These are phyloP conservation scores for Paramisgurnus dabryanus DNA, from an alignment of 2,113 vertebrate genomes.

Conservation along the genomic window DNA sequence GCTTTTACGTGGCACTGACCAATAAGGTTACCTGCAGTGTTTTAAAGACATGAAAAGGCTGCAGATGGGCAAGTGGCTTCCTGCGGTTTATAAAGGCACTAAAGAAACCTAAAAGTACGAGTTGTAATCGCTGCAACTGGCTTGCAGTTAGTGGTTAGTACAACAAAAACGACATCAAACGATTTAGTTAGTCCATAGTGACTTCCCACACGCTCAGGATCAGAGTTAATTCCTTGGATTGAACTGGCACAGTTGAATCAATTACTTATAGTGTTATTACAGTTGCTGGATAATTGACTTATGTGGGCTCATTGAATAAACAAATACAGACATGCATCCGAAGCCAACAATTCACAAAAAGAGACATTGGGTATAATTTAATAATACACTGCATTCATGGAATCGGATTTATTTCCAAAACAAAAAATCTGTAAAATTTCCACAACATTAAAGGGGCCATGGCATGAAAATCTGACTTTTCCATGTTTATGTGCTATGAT, in stretches of 20 bases:
- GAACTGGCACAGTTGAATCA: conserved; percentile 1
- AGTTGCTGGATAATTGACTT: background rate
- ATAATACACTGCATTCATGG: no score
- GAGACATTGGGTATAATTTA: background rate
- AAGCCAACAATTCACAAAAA: background rate
- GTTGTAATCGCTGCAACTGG: conserved; percentile 25
- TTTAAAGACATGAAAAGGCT: conserved; percentile 35
- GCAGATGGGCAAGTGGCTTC: conserved; percentile 23
- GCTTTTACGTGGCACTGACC: conserved; percentile 18
- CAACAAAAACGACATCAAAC: background rate
- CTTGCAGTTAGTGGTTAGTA: background rate
- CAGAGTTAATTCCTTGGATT: background rate
- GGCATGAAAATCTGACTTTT: no score
- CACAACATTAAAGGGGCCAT: no score
- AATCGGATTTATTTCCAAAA: no score
- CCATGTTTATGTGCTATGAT: no score
- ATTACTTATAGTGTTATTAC: background rate
- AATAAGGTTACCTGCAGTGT: conserved; percentile 11
- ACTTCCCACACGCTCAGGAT: background rate
- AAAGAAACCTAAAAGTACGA: conserved; percentile 16
- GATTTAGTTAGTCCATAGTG: background rate
- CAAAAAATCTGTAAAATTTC: no score
- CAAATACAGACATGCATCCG: background rate
- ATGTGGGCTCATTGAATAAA: background rate
- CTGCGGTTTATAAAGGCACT: conserved; percentile 16